Evolutionary conservation across 2,888 invertebrate species (phyloP), one percentile per base, ranked within the genome.

Genomic region (Sphaeridia pumilis): DNA sequence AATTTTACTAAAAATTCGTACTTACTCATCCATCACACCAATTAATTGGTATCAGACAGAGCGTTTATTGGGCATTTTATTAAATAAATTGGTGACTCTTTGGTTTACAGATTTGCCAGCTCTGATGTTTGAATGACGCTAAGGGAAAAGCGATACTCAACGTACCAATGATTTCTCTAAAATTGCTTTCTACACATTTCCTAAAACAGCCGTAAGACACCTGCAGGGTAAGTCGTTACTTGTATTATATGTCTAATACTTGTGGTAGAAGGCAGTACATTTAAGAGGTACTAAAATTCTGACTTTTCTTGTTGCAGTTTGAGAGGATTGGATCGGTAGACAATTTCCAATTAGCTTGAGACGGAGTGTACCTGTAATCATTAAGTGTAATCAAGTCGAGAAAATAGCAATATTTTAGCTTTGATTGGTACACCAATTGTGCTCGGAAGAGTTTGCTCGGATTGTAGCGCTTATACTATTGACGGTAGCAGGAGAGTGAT

Each of bases 151-250:
- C n/a, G n/a, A n/a, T n/a, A n/a, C n/a, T n/a, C n/a, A 49, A 22
- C n/a, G 44, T 38, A 52, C 59, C 58, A 65, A 88, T 88, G 88
- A 86, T 88, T 80, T 87, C 85, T 76, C 82, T 88, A 82, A 83
- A 87, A 77, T 79, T 88, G 70, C 87, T 88, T 66, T 87, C 88
- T 72, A 88, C 87, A 71, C 88, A 88, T 75, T 88, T 88, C 74
- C 76, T 88, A 74, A 88, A 88, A 76, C 88, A 88, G 74, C 88
- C 88, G 80, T 88, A 87, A 82, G 79, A 78, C 26, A n/a, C 52
- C 36, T 20, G n/a, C 22, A 28, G 46, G 38, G 38, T 38, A 38
- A 38, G 38, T 31, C 7, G 7, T 10, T 12, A 5, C 17, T 38
- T 17, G 17, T 12, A 12, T 7, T 17, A 17, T 38, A 12, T 14